A percentile compares a stretch with the other conserved stretches of the same genome.
Conservation (phyloP, 1,140 invertebrate genomes). For the Drosophila lini region DNA sequence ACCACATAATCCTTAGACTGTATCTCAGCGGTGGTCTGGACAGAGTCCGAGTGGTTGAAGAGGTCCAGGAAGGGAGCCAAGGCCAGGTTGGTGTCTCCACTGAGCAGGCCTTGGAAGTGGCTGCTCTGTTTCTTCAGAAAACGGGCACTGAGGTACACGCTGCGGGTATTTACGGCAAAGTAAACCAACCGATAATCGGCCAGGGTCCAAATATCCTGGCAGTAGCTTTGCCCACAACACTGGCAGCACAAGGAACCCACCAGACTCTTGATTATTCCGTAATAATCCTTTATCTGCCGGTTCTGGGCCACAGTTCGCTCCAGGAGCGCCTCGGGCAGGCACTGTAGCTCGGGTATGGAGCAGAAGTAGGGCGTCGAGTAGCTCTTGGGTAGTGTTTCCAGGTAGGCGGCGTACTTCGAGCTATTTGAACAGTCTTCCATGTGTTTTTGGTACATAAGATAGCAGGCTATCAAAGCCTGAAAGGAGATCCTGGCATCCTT, state of each 20-base stretch:
- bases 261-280: conserved; percentile 46
- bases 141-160: conserved; percentile 85
- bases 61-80: conserved; percentile 92
- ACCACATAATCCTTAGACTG: conserved; percentile 61
- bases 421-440: conserved; percentile 69
- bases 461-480: conserved; percentile 87
- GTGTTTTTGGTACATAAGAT: conserved; percentile 86
- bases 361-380: conserved; percentile 86
- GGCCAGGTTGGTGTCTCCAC: conserved; percentile 87
- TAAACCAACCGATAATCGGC: conserved; percentile 87
- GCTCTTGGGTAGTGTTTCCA: conserved; percentile 86
- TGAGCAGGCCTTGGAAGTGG: conserved; percentile 76
- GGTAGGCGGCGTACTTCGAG: conserved; percentile 84
- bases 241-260: conserved; percentile 44
- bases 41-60: conserved; percentile 89
- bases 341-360: conserved; percentile 81
- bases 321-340: conserved; percentile 80
- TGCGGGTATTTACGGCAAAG: conserved; percentile 91
- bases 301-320: conserved; percentile 73
- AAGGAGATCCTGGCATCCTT: conserved; percentile 80
- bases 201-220: conserved; percentile 82
- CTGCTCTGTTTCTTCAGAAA: conserved; percentile 49
- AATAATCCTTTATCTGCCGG: conserved; percentile 71
- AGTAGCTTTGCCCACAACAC: conserved; percentile 79
- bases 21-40: conserved; percentile 85